phyloP scores from a whole-genome alignment of 2,888 invertebrate species.

The Mycalesis mineus region DNA sequence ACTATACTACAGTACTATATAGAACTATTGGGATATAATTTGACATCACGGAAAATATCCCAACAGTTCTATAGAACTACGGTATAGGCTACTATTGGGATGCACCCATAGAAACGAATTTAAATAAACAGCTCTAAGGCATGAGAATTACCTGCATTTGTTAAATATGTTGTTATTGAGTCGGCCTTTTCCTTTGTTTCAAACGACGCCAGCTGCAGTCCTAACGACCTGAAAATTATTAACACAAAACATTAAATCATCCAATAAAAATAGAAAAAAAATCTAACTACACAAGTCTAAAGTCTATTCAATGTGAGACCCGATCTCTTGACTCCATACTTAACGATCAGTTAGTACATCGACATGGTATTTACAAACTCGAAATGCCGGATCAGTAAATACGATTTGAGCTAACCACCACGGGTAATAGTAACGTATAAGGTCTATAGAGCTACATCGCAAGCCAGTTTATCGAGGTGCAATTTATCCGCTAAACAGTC shows the following conservation, averaged over 20 bases:
- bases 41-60: too few relatives aligned
- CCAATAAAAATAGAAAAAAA: neutral
- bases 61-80: too few relatives aligned
- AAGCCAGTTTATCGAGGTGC: slow-evolving; percentile 62
- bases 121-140: neutral
- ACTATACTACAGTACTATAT: too few relatives aligned
- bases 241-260: neutral
- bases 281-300: neutral
- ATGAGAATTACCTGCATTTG: slow-evolving; percentile 81
- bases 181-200: slow-evolving; percentile 92
- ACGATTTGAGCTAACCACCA: slow-evolving; percentile 55
- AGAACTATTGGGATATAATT: too few relatives aligned
- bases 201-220: slow-evolving; percentile 89
- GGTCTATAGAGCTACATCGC: slow-evolving; percentile 49
- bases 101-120: too few relatives aligned
- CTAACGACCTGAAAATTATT: slow-evolving; percentile 81
- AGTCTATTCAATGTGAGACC: slow-evolving; percentile 24
- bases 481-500: slow-evolving; percentile 71
- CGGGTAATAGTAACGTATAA: slow-evolving; percentile 53
- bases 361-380: slow-evolving; percentile 36
- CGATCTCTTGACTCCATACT: slow-evolving; percentile 17
- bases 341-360: slow-evolving; percentile 24
- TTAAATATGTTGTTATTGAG: slow-evolving; percentile 88
- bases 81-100: too few relatives aligned
- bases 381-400: slow-evolving; percentile 44